phyloP scores from a whole-genome alignment of 2,113 vertebrate genomes.

The Hydrochoerus hydrochaeris region DNA sequence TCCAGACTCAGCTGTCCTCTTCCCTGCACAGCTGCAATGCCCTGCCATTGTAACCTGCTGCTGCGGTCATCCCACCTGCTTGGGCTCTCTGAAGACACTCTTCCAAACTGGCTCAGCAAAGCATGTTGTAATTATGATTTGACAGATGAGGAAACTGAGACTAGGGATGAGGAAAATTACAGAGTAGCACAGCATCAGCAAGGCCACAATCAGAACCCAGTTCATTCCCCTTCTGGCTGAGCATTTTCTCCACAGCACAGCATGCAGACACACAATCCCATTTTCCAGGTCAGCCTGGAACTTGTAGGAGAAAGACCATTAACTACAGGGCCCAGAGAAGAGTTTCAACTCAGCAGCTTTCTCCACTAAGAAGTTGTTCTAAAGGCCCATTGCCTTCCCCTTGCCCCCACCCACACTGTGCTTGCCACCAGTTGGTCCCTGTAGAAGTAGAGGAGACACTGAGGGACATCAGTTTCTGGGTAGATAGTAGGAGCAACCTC shows the following conservation, averaged over 20 bases:
- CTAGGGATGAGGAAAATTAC: not conserved
- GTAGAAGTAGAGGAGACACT: not conserved
- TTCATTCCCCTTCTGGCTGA: not conserved
- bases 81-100: not conserved
- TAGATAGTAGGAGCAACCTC: not conserved
- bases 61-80: not conserved
- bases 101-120: not conserved
- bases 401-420: not conserved
- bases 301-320: constrained; percentile 3
- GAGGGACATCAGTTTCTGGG: not conserved
- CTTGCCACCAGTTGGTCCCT: not conserved
- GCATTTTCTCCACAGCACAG: not conserved
- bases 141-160: constrained; percentile 37
- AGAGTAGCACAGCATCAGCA: not conserved
- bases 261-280: not conserved
- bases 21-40: accelerated
- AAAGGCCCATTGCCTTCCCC: not conserved
- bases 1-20: constrained; percentile 31
- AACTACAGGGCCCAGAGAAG: not conserved
- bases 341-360: not conserved
- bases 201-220: not conserved
- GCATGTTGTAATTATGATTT: not conserved
- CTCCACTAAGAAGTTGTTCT: not conserved
- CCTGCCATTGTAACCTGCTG: not conserved
- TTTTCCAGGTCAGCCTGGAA: not conserved